Evolutionary conservation across 2,888 invertebrate species (phyloP).

Genomic region (Leptopilina syphax): DNA sequence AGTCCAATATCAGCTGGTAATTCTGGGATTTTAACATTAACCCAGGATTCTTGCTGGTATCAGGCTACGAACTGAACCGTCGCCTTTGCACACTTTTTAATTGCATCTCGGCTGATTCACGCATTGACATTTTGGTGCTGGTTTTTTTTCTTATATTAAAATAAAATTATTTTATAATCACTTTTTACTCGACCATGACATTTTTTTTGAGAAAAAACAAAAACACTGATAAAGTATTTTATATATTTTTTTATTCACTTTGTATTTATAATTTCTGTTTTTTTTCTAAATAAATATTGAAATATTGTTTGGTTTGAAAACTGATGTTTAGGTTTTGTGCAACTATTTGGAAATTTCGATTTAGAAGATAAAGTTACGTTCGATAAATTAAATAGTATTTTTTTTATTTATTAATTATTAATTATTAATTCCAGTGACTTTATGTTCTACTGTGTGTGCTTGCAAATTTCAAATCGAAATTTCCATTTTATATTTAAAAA

Average conservation of each 20-base stretch:
- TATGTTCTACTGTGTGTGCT: constrained; percentile 1
- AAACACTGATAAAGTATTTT: constrained; percentile 18
- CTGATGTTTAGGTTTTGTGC: not conserved
- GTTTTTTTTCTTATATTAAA: constrained; percentile 62
- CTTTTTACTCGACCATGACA: constrained; percentile 41
- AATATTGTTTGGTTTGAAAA: constrained; percentile 15
- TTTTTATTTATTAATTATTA: not conserved
- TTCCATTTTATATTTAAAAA: not conserved
- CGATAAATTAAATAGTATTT: not conserved
- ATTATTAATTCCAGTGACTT: not conserved
- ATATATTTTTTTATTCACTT: constrained; percentile 10
- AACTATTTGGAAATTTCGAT: constrained; percentile 3
- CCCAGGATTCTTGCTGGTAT: constrained; percentile 95
- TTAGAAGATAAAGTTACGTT: constrained; percentile 16
- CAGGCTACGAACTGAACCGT: constrained; percentile 77
- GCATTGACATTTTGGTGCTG: constrained; percentile 74
- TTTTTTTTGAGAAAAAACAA: not conserved
- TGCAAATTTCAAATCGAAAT: constrained; percentile 10
- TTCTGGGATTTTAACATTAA: constrained; percentile 87
- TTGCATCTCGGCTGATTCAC: constrained; percentile 68
- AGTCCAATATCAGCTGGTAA: constrained; percentile 99
- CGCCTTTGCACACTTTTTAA: constrained; percentile 73
- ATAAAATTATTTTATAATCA: constrained; percentile 38
- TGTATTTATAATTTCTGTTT: not conserved
- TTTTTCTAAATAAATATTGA: not conserved